Base-by-base conservation (phyloP, 1,140 invertebrate genomes). In the Palaemon carinicauda region DNA sequence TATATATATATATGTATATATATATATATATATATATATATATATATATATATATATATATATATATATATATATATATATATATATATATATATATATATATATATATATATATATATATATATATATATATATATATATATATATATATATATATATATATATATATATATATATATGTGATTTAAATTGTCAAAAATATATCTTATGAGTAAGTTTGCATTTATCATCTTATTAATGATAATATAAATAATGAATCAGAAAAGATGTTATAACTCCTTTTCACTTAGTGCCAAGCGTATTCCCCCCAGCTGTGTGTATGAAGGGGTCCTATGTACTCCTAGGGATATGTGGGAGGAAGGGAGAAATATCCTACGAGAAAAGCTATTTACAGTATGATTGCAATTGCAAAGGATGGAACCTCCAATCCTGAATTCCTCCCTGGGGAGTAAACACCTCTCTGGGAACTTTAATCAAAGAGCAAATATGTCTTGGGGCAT, bases 11-110 rank as follows among this genome's bases (percentile, higher is more conserved):
- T 71, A 71, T 71, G 27, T 71, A 71, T 71, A 71, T 71, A 71
- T 71, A 27, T 71, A 71, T 71, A 71, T 71, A 71, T 71, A 71
- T 71, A 71, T 71, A 71, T 71, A 71, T 71, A 71, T 71, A 71
- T 71, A 71, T 71, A 71, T 71, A 71, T 71, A 71, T 71, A 71
- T 71, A 71, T 71, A 71, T 71, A 71, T 71, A 71, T 71, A 71
- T 71, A 71, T 71, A 71, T 71, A 71, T 71, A 71, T 71, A 71
- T 71, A 71, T 71, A 3, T 71, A 3, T 71, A 3, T 71, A 3
- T 71, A 71, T 71, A 71, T 71, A 71, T 71, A 71, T 71, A 3
- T 71, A 71, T 54, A 54, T 54, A 54, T 54, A 54, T 54, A 54
- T 54, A 54, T 54, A 54, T 54, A 54, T 54, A 54, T 54, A 54